Evolutionary conservation across 2,888 invertebrate genomes (phyloP), one percentile per base, ranked within the genome.

Genomic region (Amitus sp.): DNA sequence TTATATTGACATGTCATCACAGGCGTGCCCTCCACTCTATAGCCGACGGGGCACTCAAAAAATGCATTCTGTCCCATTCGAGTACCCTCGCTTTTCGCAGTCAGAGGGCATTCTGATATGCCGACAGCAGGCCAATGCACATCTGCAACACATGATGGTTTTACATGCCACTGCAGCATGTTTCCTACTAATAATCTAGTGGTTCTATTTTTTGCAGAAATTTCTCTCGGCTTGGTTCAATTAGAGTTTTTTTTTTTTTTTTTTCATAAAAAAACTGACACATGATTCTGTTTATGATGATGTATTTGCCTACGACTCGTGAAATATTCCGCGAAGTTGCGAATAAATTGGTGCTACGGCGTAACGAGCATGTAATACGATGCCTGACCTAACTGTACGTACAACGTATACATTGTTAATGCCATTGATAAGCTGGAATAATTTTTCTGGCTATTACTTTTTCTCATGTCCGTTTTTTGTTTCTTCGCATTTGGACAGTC

Each of bases 21-120:
- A 37, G 89, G 85, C 1, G 90, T 86, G 5, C 95, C 96, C 66
- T 90, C 87, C 51, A 95, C 86, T 66, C 89, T 88, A 82, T 88
- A 94, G 19, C 95, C 95, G 9, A 88, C 85, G 56, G 91, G 90
- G 82, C 96, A 96, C 72, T 89, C 88, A 82, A 92, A 93, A 70
- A 87, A 85, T 3, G 90, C 89, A 57, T 85, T 87, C 76, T 94
- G 91, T 12, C 94, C 94, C 69, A 95, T 86, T 69, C 89, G 87
- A 46, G 89, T 88, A 37, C 94, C 94, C 80, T 93, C 93, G 34
- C 91, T 87, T 71, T 89, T 87, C 69, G 90, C 88, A 18, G 88
- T 87, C 66, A 92, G 83, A 68, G 88, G 89, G 65, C 87, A 83
- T 50, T 87, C 85, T 33, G 88, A 82, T 62, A 87, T 43, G 56